These are phyloP conservation scores for Phengaris alcon DNA, from an alignment of 2,888 invertebrate genomes.

Conservation along the genomic window DNA sequence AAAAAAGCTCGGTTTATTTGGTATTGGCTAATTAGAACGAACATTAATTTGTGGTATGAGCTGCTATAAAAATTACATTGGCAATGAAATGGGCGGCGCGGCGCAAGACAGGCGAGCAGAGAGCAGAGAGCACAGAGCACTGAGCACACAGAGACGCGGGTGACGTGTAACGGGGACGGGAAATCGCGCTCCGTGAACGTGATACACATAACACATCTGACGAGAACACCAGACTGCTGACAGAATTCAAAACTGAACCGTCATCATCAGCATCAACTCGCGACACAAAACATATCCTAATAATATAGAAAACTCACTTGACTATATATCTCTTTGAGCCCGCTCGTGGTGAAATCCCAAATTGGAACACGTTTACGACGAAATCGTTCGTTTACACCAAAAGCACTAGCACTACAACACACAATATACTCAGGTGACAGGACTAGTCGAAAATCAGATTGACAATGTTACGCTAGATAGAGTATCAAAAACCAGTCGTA, in stretches of 20 bases:
- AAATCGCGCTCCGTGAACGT: slow-evolving; percentile 12
- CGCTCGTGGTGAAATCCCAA: slow-evolving; percentile 79
- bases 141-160: slow-evolving; percentile 29
- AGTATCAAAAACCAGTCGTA: slow-evolving; percentile 52
- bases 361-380: slow-evolving; percentile 73
- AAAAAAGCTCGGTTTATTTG: not conserved
- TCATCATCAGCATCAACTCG: not conserved
- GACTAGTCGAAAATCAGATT: slow-evolving; percentile 39
- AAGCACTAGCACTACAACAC: slow-evolving; percentile 75
- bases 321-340: slow-evolving; percentile 77
- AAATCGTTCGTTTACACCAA: slow-evolving; percentile 73
- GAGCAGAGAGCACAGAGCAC: slow-evolving; percentile 17
- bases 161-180: slow-evolving; percentile 35
- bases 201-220: slow-evolving; percentile 29
- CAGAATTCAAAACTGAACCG: slow-evolving; percentile 4
- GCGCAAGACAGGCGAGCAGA: not conserved
- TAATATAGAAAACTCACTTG: slow-evolving; percentile 60
- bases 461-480: not conserved
- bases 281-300: not conserved
- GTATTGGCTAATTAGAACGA: not conserved
- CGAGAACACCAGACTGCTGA: slow-evolving; percentile 15
- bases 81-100: not conserved
- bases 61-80: slow-evolving; percentile 19
- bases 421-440: slow-evolving; percentile 64
- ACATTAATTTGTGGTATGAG: not conserved